These are phyloP conservation scores for Rotaria socialis DNA, from an alignment of 2,888 invertebrate genomes.

Conservation along the genomic window DNA sequence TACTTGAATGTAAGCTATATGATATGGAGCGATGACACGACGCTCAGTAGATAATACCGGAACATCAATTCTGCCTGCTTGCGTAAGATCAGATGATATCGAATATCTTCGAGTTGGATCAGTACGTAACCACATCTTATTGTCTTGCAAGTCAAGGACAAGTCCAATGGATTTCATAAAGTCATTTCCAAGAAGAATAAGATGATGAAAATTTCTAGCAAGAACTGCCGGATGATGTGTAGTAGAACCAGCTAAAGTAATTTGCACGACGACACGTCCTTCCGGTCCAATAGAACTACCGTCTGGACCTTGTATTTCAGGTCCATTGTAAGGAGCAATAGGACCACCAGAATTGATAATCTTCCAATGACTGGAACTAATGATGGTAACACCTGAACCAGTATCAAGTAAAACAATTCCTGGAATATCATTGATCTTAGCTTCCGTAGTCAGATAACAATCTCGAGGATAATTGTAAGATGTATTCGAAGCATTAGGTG, in stretches of 20 bases:
- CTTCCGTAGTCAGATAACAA: neutral
- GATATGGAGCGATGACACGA: neutral
- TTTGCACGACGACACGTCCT: neutral
- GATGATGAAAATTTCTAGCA: neutral
- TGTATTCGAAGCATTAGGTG: neutral
- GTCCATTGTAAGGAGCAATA: neutral
- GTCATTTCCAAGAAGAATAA: neutral
- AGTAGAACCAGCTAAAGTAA: neutral
- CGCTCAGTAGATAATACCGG: neutral
- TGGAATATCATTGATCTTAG: neutral
- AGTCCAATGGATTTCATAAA: neutral
- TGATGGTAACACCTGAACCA: neutral
- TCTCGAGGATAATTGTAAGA: neutral
- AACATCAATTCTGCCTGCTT: neutral
- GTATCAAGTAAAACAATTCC: neutral
- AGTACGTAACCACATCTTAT: neutral
- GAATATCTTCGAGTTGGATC: neutral
- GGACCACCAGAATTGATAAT: neutral
- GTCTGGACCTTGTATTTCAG: neutral
- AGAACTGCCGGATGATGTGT: neutral
- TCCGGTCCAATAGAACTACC: neutral
- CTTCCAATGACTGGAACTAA: neutral
- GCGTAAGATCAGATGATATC: neutral
- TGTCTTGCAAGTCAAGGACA: neutral
- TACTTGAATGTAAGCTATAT: neutral